Conservation (phyloP, 1,140 invertebrate species). For the Hyles euphorbiae region DNA sequence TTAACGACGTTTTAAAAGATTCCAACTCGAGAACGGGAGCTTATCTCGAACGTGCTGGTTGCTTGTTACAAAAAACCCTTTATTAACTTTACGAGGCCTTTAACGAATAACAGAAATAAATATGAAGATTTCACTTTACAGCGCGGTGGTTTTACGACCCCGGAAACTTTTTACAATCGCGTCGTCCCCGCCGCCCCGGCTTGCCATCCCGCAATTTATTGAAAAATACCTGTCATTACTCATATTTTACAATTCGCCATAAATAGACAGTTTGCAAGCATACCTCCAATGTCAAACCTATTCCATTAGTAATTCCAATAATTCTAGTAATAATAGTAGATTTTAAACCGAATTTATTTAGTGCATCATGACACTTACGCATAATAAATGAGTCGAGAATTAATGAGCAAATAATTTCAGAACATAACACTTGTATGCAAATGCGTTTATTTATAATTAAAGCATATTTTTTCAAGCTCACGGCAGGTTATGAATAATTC, state of each 20-base stretch:
- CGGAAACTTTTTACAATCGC: conserved; percentile 53
- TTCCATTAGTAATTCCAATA: too few relatives aligned
- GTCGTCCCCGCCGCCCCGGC: conserved; percentile 15
- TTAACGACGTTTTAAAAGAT: conserved; percentile 74
- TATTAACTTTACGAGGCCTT: conserved; percentile 71
- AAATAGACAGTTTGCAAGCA: too few relatives aligned
- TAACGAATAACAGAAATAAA: conserved; percentile 74
- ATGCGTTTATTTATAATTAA: not conserved
- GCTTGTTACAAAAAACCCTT: conserved; percentile 69
- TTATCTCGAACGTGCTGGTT: conserved; percentile 64
- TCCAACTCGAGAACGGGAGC: conserved; percentile 50
- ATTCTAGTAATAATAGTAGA: too few relatives aligned
- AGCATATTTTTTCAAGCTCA: too few relatives aligned
- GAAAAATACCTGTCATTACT: conserved; percentile 3
- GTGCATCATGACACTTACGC: not conserved
- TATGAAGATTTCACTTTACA: conserved; percentile 57
- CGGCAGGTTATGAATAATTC: too few relatives aligned
- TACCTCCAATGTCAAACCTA: too few relatives aligned
- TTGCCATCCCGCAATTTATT: conserved; percentile 17
- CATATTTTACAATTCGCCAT: too few relatives aligned
- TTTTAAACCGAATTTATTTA: too few relatives aligned
- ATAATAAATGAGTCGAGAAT: conserved; percentile 4
- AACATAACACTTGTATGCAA: not conserved
- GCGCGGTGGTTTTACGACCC: conserved; percentile 46
- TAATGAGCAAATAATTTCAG: conserved; percentile 8